Conservation (phyloP, 2,797 vertebrate genomes). For the Synanceia verrucosa region DNA sequence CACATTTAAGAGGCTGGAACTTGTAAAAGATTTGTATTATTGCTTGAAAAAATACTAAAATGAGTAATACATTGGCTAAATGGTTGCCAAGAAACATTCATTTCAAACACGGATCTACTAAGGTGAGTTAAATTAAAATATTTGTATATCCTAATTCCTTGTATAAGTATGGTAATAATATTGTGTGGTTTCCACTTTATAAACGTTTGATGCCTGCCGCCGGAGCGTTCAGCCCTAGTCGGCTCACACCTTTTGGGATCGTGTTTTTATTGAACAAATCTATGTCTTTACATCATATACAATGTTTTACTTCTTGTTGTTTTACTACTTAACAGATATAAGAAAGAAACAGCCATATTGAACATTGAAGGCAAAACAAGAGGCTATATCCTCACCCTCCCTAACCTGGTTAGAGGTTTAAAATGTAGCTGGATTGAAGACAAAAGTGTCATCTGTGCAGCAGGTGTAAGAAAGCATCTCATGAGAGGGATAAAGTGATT, state of each 20-base stretch:
- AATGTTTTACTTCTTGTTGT: too few species aligned
- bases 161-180: not conserved
- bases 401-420: slow-evolving; percentile 26
- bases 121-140: not conserved
- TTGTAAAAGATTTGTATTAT: not conserved
- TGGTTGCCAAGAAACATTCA: not conserved
- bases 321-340: too few species aligned
- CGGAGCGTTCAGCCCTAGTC: not conserved
- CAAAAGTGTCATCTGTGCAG: slow-evolving; percentile 41
- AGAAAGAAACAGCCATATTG: too few species aligned
- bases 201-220: not conserved
- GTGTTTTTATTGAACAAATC: too few species aligned
- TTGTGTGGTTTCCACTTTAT: not conserved
- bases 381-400: too few species aligned
- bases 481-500: slow-evolving; percentile 32
- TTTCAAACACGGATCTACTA: not conserved
- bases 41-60: not conserved
- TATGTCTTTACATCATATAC: too few species aligned
- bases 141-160: not conserved
- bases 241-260: slow-evolving; percentile 35
- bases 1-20: not conserved
- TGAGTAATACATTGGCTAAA: not conserved
- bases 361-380: too few species aligned
- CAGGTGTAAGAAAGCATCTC: slow-evolving; percentile 13
- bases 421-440: slow-evolving; percentile 12